These are phyloP conservation scores for Synanthedon tipuliformis DNA, from an alignment of 2,888 invertebrate species.

Conservation along the genomic window DNA sequence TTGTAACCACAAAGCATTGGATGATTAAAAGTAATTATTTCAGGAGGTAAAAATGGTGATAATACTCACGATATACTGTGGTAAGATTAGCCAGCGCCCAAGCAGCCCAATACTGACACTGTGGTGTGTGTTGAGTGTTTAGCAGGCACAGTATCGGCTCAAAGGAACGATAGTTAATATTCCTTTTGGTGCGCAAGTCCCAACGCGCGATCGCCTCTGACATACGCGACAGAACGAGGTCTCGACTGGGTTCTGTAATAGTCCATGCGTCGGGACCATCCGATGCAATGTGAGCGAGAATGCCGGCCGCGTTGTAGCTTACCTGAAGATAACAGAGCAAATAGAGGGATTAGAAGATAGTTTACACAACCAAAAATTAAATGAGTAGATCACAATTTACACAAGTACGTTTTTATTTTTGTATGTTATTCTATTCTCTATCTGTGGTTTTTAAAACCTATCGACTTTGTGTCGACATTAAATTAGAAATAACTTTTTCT, in stretches of 20 bases:
- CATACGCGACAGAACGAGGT: constrained; percentile 80
- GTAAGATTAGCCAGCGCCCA: constrained; percentile 98
- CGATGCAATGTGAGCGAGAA: constrained; percentile 94
- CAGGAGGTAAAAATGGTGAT: background rate
- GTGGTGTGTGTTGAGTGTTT: constrained; percentile 85
- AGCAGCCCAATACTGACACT: constrained; percentile 96
- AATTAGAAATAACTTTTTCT: too few species aligned
- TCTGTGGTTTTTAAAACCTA: too few species aligned
- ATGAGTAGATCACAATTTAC: too few species aligned
- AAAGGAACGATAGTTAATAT: constrained; percentile 95
- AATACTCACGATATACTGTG: constrained; percentile 85
- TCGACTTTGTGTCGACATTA: too few species aligned
- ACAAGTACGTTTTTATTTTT: too few species aligned
- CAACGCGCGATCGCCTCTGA: constrained; percentile 87
- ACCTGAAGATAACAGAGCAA: constrained; percentile 61
- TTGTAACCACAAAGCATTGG: background rate
- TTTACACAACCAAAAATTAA: background rate
- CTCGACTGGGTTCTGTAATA: constrained; percentile 76
- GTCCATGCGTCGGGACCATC: constrained; percentile 90
- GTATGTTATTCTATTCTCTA: too few species aligned
- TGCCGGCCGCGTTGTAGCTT: constrained; percentile 96
- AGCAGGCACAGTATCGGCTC: constrained; percentile 91
- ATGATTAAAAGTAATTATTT: background rate
- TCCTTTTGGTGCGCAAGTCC: constrained; percentile 87
- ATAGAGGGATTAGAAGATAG: background rate